These are phyloP conservation scores for Synergus umbraculus DNA, from an alignment of 2,888 invertebrate species.

Conservation along the genomic window DNA sequence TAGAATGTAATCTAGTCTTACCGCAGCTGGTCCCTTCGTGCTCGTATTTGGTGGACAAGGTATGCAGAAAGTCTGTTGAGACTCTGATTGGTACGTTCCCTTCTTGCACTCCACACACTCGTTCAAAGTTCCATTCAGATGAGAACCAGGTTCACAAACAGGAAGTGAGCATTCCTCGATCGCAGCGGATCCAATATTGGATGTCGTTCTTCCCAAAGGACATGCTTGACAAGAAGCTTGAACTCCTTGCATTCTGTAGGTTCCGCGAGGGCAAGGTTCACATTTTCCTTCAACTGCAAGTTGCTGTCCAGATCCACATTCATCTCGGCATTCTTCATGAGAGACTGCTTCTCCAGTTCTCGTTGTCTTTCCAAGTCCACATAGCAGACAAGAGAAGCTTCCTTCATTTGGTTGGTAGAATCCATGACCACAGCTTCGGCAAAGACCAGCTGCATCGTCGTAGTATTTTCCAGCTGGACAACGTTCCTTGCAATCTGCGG, in stretches of 20 bases:
- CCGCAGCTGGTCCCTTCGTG: conserved; percentile 89
- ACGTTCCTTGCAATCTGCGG: conserved; percentile 94
- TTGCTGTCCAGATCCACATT: conserved; percentile 92
- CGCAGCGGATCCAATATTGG: conserved; percentile 88
- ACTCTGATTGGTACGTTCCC: conserved; percentile 93
- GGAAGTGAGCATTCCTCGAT: conserved; percentile 96
- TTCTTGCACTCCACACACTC: conserved; percentile 92
- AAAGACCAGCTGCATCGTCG: conserved; percentile 91
- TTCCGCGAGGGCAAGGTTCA: conserved; percentile 94
- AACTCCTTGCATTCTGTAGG: conserved; percentile 90
- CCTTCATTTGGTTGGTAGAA: conserved; percentile 95
- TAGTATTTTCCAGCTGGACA: conserved; percentile 97
- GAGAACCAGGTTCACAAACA: conserved; percentile 88
- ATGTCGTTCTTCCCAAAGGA: conserved; percentile 94
- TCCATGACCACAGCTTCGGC: conserved; percentile 95
- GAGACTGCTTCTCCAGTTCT: conserved; percentile 93
- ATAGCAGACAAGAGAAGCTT: conserved; percentile 91
- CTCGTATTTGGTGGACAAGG: conserved; percentile 94
- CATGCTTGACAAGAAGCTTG: conserved; percentile 93
- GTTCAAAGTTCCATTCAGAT: conserved; percentile 91
- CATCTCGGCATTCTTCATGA: conserved; percentile 92
- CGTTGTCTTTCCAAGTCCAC: conserved; percentile 95
- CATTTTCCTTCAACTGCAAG: conserved; percentile 92
- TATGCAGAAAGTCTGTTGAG: conserved; percentile 91
- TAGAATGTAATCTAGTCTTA: conserved; percentile 77